phyloP scores from a whole-genome alignment of 2,113 vertebrate species.

The Excalfactoria chinensis region DNA sequence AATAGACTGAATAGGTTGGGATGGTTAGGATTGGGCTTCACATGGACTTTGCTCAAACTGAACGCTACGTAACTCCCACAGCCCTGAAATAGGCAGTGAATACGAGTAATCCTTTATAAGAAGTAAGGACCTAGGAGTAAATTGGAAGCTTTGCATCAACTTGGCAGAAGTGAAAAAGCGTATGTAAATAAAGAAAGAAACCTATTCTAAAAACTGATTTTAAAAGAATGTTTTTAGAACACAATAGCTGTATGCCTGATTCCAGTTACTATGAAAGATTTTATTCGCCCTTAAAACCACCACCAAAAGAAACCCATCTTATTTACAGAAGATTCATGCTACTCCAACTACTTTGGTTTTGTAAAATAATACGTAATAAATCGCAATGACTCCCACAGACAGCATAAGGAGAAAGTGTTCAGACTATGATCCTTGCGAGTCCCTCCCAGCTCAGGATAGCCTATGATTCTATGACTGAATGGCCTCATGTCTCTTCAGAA shows the following conservation, averaged over 20 bases:
- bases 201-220: background rate
- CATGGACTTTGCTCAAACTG: background rate
- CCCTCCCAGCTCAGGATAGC: background rate
- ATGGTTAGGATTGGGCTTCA: background rate
- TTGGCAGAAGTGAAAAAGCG: background rate
- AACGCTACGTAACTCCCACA: fast-evolving
- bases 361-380: background rate
- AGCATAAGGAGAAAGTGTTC: background rate
- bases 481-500: background rate
- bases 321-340: background rate
- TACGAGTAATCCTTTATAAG: background rate
- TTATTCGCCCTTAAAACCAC: background rate
- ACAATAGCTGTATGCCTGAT: background rate
- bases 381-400: background rate
- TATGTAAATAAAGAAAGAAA: background rate
- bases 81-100: background rate
- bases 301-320: background rate
- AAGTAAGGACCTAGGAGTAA: background rate
- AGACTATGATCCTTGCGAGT: background rate
- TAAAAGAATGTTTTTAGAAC: background rate
- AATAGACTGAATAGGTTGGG: background rate
- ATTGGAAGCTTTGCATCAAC: no score
- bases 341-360: background rate
- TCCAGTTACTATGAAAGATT: background rate
- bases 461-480: background rate